phyloP scores from a whole-genome alignment of 2,797 vertebrate genomes.

The Heterohyrax brucei region DNA sequence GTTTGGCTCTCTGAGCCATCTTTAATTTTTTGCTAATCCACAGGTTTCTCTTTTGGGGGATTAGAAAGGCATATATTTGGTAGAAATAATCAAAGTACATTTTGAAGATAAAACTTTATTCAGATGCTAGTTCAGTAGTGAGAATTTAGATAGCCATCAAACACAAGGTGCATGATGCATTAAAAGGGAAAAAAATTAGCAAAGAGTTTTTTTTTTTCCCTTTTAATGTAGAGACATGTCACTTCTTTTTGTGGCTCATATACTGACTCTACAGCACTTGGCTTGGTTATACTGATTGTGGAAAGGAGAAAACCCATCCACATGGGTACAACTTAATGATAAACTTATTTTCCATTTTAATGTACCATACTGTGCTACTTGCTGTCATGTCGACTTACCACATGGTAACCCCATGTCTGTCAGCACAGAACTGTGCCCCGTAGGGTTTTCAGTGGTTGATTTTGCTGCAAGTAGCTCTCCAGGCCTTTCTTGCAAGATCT shows the following conservation, averaged over 20 bases:
- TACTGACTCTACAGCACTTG: not conserved
- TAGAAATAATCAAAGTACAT: constrained; percentile 25
- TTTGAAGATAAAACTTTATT: not conserved
- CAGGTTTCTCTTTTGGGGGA: not conserved
- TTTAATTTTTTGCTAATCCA: constrained; percentile 47
- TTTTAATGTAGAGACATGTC: not conserved
- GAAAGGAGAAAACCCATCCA: not conserved
- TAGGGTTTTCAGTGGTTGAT: no score
- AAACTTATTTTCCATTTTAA: constrained; percentile 52
- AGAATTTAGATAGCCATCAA: constrained; percentile 13
- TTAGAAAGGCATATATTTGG: not conserved
- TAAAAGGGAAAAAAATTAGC: constrained; percentile 41
- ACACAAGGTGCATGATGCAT: not conserved
- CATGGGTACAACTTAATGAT: not conserved
- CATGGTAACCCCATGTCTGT: no score
- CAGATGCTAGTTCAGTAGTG: not conserved
- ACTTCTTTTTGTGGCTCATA: constrained; percentile 23
- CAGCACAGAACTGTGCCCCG: no score
- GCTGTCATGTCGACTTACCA: no score
- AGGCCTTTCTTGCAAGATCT: no score
- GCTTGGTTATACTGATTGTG: not conserved
- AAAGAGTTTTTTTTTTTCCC: not conserved
- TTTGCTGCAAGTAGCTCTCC: no score
- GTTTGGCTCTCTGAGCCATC: not conserved
- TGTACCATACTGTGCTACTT: not conserved